These are phyloP conservation scores for Dipodomys merriami DNA, from an alignment of 2,113 vertebrate genomes.

Conservation along the genomic window DNA sequence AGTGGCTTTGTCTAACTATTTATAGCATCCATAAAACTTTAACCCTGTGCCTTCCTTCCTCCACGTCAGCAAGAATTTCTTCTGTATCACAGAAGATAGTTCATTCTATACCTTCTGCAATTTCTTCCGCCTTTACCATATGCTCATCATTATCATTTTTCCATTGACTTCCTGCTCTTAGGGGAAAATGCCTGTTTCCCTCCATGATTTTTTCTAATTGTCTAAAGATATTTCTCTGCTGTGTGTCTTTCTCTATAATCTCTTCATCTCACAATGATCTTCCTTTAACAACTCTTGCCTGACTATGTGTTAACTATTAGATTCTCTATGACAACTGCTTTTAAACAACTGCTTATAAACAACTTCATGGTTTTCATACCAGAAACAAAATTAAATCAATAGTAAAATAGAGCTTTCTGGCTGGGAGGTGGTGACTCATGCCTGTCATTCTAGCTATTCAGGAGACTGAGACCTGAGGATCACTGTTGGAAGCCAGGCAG, in stretches of 20 bases:
- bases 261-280: neutral
- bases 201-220: neutral
- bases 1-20: constrained; percentile 16
- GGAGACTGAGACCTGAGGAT: too few relatives aligned
- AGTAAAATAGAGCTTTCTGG: neutral
- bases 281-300: neutral
- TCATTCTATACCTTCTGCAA: neutral
- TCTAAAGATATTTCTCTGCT: neutral
- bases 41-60: neutral
- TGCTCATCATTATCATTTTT: neutral
- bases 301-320: neutral
- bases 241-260: neutral
- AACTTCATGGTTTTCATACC: neutral
- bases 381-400: neutral
- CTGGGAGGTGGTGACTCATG: too few relatives aligned
- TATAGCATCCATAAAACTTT: neutral
- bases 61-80: neutral
- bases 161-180: neutral
- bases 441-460: too few relatives aligned
- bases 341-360: neutral
- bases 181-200: neutral
- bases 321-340: neutral
- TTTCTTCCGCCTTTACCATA: too few relatives aligned
- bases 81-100: neutral
- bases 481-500: too few relatives aligned